Evolutionary conservation across 2,888 invertebrate species (phyloP).

Genomic region (Cheilosia soror): DNA sequence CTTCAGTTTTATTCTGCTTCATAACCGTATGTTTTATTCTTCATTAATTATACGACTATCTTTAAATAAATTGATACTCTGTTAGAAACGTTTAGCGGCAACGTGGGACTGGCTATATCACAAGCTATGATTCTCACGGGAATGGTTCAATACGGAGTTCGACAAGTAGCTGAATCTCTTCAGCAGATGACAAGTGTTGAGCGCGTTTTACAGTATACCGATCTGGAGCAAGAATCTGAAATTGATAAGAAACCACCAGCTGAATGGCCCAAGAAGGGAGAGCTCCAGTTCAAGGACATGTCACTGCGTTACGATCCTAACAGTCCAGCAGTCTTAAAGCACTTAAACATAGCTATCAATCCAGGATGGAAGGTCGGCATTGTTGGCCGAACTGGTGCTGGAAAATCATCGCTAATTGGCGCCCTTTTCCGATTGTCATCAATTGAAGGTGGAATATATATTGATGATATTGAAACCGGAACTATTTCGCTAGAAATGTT

Average conservation of each 20-base stretch:
- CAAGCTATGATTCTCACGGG: slow-evolving; percentile 89
- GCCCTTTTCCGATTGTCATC: slow-evolving; percentile 91
- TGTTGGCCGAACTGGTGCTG: slow-evolving; percentile 93
- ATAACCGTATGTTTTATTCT: slow-evolving; percentile 84
- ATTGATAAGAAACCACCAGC: slow-evolving; percentile 85
- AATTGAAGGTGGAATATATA: slow-evolving; percentile 88
- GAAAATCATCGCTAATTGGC: slow-evolving; percentile 91
- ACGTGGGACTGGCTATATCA: slow-evolving; percentile 88
- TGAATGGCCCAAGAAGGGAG: slow-evolving; percentile 89
- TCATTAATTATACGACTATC: not conserved
- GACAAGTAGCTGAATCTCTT: slow-evolving; percentile 88
- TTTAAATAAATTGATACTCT: slow-evolving; percentile 1
- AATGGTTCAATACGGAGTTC: slow-evolving; percentile 89
- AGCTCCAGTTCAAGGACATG: slow-evolving; percentile 85
- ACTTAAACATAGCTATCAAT: slow-evolving; percentile 88
- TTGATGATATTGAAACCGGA: slow-evolving; percentile 88
- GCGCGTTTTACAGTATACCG: slow-evolving; percentile 88
- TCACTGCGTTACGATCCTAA: slow-evolving; percentile 86
- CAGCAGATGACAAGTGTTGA: slow-evolving; percentile 91
- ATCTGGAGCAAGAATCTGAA: slow-evolving; percentile 86
- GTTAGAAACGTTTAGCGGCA: slow-evolving; percentile 86
- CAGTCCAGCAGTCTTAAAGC: slow-evolving; percentile 88
- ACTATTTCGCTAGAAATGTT: slow-evolving; percentile 84
- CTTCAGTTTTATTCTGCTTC: slow-evolving; percentile 86
- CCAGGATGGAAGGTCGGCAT: slow-evolving; percentile 90